These are phyloP conservation scores for Drosophila sulfurigaster DNA, from an alignment of 1,140 invertebrate genomes.

Conservation along the genomic window DNA sequence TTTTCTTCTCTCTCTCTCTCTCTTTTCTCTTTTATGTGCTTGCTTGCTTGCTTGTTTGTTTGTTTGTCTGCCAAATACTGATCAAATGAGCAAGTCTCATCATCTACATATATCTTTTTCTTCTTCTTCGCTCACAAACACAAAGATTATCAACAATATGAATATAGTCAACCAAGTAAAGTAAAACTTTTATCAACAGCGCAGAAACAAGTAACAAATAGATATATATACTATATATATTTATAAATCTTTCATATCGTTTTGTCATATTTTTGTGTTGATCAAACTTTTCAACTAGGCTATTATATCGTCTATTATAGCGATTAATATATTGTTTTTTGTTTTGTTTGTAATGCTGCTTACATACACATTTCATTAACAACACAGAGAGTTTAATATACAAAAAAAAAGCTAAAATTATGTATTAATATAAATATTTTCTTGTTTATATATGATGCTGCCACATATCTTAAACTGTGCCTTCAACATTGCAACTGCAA, in stretches of 20 bases:
- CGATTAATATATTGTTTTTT: slow-evolving; percentile 27
- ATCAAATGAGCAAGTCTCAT: slow-evolving; percentile 28
- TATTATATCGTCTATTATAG: slow-evolving; percentile 52
- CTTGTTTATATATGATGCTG: slow-evolving; percentile 35
- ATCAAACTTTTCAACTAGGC: slow-evolving; percentile 54
- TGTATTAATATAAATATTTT: slow-evolving; percentile 25
- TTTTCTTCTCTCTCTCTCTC: not conserved
- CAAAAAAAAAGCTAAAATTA: slow-evolving; percentile 54
- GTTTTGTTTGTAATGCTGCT: slow-evolving; percentile 48
- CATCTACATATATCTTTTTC: not conserved
- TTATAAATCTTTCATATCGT: slow-evolving; percentile 38
- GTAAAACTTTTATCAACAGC: slow-evolving; percentile 65
- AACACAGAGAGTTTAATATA: slow-evolving; percentile 77
- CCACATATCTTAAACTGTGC: slow-evolving; percentile 21
- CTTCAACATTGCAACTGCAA: slow-evolving; percentile 16
- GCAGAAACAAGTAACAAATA: slow-evolving; percentile 75
- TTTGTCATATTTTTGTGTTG: slow-evolving; percentile 38
- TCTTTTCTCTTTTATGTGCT: slow-evolving; percentile 13
- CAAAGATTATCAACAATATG: slow-evolving; percentile 41
- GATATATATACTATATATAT: slow-evolving; percentile 55
- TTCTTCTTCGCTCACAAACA: slow-evolving; percentile 35
- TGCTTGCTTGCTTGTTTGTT: slow-evolving; percentile 28
- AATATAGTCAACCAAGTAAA: slow-evolving; percentile 72
- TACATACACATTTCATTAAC: slow-evolving; percentile 65
- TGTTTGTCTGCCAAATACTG: slow-evolving; percentile 69